Percentiles rank a stretch among this genome's conserved stretches.
phyloP scores from a whole-genome alignment of 2,113 vertebrate species.

The Ariopsis seemanni region DNA sequence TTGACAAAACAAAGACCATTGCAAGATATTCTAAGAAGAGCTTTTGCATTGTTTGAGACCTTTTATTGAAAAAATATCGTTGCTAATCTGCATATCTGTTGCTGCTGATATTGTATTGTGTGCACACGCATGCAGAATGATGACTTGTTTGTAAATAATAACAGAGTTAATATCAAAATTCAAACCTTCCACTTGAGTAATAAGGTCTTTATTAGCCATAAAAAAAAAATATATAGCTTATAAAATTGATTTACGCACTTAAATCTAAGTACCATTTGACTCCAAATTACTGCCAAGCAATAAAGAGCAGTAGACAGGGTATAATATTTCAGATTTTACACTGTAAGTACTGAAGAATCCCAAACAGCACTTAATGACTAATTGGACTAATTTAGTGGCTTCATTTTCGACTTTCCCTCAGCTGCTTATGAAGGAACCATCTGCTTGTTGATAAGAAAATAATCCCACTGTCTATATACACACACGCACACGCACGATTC shows the following conservation, averaged over 20 bases:
- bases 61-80: not conserved
- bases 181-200: not conserved
- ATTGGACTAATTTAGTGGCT: not conserved
- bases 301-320: not conserved
- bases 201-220: no score
- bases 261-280: not conserved
- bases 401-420: slow-evolving; percentile 39
- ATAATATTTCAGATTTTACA: not conserved
- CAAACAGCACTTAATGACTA: not conserved
- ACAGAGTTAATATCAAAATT: not conserved
- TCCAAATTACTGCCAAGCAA: not conserved
- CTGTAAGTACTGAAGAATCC: not conserved
- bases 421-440: slow-evolving; percentile 50
- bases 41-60: not conserved
- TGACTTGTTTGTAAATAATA: not conserved
- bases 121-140: not conserved
- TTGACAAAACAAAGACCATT: slow-evolving; percentile 3
- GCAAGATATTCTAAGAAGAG: not conserved
- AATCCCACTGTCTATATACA: not conserved
- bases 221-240: not conserved
- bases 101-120: not conserved
- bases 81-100: not conserved
- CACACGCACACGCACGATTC: slow-evolving; percentile 24
- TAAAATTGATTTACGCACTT: not conserved
- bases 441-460: slow-evolving; percentile 47